A percentile compares a stretch with the other conserved stretches of the same genome.
Conservation (phyloP, 1,140 invertebrate species). For the Oscheius sp. region DNA sequence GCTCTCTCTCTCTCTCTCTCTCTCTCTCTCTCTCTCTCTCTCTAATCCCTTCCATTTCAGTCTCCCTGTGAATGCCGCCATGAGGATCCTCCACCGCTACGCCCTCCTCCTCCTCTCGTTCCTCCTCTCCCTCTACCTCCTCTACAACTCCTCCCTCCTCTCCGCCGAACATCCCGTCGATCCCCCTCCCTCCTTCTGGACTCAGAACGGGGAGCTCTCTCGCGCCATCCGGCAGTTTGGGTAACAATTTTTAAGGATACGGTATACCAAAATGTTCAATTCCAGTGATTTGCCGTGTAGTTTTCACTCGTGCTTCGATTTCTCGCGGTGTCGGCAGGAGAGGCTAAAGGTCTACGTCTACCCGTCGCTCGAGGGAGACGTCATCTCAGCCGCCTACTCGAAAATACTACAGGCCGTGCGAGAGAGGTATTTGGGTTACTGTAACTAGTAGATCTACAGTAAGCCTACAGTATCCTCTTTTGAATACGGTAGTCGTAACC, state of each 20-base stretch:
- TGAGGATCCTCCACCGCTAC: not conserved
- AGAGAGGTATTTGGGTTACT: too few species aligned
- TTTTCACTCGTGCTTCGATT: conserved; percentile 54
- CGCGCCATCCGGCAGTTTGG: not conserved
- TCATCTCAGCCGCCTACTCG: conserved; percentile 37
- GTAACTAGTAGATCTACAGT: too few species aligned
- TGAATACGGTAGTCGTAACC: too few species aligned
- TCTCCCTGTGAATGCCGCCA: not conserved
- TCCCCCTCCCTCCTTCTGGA: not conserved
- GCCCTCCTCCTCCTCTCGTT: not conserved
- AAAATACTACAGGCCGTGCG: conserved; percentile 46
- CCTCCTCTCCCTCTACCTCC: not conserved
- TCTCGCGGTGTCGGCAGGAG: conserved; percentile 40
- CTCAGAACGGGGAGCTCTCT: not conserved
- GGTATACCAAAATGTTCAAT: not conserved
- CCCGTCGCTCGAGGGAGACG: conserved; percentile 14
- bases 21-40: too few species aligned
- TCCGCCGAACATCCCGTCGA: too few species aligned
- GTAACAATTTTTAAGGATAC: too few species aligned
- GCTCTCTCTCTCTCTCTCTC: too few species aligned
- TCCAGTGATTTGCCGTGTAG: conserved; percentile 33
- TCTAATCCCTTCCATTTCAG: not conserved
- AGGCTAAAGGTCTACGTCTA: conserved; percentile 55
- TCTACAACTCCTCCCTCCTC: not conserved
- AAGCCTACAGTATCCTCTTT: not conserved